Evolutionary conservation across 2,797 vertebrate genomes (phyloP), one percentile per base, ranked within the genome.

Genomic region (Synanceia verrucosa): DNA sequence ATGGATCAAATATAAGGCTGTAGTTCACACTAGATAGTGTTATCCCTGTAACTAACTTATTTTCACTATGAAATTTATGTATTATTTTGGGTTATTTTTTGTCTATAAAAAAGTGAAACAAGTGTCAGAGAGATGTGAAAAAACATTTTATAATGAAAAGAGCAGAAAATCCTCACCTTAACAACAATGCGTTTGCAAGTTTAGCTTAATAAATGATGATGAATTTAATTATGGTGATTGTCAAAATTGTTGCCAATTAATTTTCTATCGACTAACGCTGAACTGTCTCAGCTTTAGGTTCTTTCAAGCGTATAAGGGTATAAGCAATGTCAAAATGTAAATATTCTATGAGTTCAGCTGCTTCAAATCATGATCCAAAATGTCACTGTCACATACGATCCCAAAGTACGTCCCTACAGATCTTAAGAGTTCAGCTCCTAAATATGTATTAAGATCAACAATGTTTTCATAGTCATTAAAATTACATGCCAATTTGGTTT

Each of bases 111-210:
- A 55, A 6, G 28, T 4, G 6, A 29, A 29, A 29, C 6, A 29
- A 29, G 28, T 41, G 2, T 29, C 12, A 29, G 10, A 18, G 16
- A 39, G 0, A 53, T 2, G 9, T 31, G 48, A 64, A 39, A 39
- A 0, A 39, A 18, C 18, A 39, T 8, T 39, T 0, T 39, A 39
- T 0, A 39, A 8, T 0, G 37, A 39, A 39, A 39, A 18, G 18
- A 39, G 7, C 36, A 37, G 36, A 14, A 39, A 39, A 39, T 39
- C 37, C 37, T 18, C 37, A 39, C 18, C 5, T 50, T 39, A 39
- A 39, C 36, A 6, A 36, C 1, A 39, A 16, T 39, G 37, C 18
- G 7, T 39, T 39, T 16, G 18, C 37, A 39, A n/a, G 37, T 39
- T 39, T 39, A 16, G 37, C 12, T 39, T 2, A 16, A 39, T 39